Conservation (phyloP, 2,888 invertebrate species). For the Brachypalpus laphriformis region DNA sequence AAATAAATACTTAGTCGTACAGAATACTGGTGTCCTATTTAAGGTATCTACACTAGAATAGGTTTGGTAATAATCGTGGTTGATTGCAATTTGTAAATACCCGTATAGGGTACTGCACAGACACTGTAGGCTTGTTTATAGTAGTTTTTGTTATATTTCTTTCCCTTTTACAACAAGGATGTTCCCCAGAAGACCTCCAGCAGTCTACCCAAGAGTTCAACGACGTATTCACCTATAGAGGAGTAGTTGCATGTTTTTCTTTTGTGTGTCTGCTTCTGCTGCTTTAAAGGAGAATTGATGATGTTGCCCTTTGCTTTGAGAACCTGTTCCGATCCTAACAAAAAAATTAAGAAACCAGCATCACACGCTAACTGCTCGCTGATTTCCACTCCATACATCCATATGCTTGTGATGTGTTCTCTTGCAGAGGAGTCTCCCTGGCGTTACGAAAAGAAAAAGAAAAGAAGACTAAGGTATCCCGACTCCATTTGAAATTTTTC, state of each 20-base stretch:
- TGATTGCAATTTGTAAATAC: too few species aligned
- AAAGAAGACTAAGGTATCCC: conserved; percentile 33
- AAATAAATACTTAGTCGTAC: too few species aligned
- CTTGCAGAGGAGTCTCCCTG: conserved; percentile 45
- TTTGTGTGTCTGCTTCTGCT: conserved; percentile 22
- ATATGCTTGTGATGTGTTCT: conserved; percentile 8
- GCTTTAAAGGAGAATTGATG: conserved; percentile 57
- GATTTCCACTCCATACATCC: conserved; percentile 31
- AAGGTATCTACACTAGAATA: too few species aligned
- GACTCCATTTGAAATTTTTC: conserved; percentile 55
- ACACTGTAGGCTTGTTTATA: not conserved
- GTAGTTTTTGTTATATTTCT: not conserved
- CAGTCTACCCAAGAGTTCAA: conserved; percentile 46
- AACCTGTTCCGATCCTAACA: conserved; percentile 43
- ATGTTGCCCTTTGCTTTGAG: conserved; percentile 52
- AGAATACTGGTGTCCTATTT: too few species aligned
- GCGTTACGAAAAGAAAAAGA: conserved; percentile 35
- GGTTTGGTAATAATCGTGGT: too few species aligned
- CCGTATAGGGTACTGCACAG: conserved; percentile 4
- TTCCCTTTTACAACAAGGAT: conserved; percentile 1
- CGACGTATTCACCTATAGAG: conserved; percentile 39
- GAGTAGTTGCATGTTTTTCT: conserved; percentile 13
- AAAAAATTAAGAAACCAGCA: conserved; percentile 27
- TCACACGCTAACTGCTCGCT: conserved; percentile 43
- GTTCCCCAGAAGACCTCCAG: conserved; percentile 19